Evolutionary conservation across 2,888 invertebrate genomes (phyloP).

Genomic region (Anagyrus pseudococci): DNA sequence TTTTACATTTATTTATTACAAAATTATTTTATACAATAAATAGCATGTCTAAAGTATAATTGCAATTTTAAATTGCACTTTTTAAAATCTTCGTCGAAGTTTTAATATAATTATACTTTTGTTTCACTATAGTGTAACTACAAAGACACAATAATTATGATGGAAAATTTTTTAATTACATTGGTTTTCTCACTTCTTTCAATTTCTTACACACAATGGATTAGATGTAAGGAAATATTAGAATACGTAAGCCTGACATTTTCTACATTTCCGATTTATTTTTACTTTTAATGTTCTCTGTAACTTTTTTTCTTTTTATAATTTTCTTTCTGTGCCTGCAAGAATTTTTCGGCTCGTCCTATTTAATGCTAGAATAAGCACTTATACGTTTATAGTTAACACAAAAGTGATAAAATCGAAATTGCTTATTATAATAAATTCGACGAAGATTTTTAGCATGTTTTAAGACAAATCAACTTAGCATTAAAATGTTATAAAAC

Average conservation of each 20-base stretch:
- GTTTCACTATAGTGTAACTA: not conserved
- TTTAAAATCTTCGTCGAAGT: not conserved
- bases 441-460: slow-evolving; percentile 12
- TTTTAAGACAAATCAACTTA: too few relatives aligned
- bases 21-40: slow-evolving; percentile 7
- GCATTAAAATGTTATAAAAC: too few relatives aligned
- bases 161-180: not conserved
- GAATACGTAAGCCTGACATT: not conserved
- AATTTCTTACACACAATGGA: not conserved
- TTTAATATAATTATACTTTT: not conserved
- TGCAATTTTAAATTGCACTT: not conserved
- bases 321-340: slow-evolving; percentile 21
- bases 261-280: not conserved
- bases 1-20: slow-evolving; percentile 8
- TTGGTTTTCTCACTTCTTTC: not conserved
- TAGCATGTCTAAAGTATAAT: not conserved
- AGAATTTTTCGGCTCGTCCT: slow-evolving; percentile 23
- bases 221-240: not conserved
- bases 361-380: slow-evolving; percentile 1
- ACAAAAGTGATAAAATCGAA: not conserved
- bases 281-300: slow-evolving; percentile 25
- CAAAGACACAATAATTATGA: not conserved
- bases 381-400: not conserved
- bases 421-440: not conserved
- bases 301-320: slow-evolving; percentile 24